Conservation (phyloP, 2,888 invertebrate species). For the Scrobipalpa costella region DNA sequence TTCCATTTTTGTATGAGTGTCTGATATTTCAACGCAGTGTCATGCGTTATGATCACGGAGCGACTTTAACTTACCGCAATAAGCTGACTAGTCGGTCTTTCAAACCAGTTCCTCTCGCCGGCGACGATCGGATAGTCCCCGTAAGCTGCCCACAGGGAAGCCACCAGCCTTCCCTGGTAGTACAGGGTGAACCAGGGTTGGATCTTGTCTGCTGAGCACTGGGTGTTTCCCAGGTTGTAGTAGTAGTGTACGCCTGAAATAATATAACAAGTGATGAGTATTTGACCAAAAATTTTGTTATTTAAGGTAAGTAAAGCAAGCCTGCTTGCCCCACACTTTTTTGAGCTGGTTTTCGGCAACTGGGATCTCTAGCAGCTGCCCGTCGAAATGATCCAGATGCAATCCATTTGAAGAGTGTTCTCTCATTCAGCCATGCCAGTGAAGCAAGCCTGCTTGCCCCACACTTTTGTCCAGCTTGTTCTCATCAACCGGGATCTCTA, state of each 20-base stretch:
- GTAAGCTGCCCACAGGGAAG: neutral
- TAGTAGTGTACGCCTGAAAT: constrained; percentile 38
- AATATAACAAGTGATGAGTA: neutral
- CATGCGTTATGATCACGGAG: too few species aligned
- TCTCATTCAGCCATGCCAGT: neutral
- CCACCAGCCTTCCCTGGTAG: constrained; percentile 7
- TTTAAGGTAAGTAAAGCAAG: neutral
- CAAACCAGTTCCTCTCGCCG: neutral
- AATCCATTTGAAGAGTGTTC: neutral
- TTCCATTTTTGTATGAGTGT: too few species aligned
- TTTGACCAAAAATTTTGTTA: too few species aligned
- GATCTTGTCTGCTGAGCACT: constrained; percentile 28
- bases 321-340: too few species aligned
- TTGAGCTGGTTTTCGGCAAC: too few species aligned
- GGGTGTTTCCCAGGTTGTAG: constrained; percentile 35
- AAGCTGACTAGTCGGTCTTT: neutral
- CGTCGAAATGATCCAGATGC: neutral
- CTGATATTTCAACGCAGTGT: too few species aligned
- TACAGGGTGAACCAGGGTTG: constrained; percentile 13
- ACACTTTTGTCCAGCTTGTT: too few species aligned
- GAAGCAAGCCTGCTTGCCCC: neutral
- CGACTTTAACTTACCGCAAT: neutral
- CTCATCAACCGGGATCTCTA: too few species aligned
- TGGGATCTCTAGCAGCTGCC: neutral
- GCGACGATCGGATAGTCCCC: neutral